Evolutionary conservation across 2,888 invertebrate species (phyloP).

Genomic region (Phyllotreta striolata): DNA sequence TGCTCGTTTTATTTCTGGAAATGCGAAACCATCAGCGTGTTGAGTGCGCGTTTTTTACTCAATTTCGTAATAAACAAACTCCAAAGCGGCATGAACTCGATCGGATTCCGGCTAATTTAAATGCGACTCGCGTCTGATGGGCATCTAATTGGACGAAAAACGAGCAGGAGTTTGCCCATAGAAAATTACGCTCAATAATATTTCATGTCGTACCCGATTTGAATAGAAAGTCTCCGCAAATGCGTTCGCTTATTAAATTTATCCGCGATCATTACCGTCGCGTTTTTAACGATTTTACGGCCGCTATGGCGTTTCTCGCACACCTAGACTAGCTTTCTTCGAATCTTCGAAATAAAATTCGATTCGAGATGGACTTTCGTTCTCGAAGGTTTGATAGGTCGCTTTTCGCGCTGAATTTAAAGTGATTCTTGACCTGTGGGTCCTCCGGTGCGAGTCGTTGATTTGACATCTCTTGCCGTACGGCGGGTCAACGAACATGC

Average conservation of each 20-base stretch:
- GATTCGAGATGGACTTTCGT: no score
- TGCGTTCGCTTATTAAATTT: slow-evolving; percentile 27
- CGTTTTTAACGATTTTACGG: slow-evolving; percentile 6
- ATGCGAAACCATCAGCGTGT: no score
- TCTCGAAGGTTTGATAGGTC: no score
- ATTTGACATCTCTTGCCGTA: no score
- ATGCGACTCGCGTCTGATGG: neutral
- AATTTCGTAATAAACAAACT: neutral
- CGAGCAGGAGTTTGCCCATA: slow-evolving; percentile 11
- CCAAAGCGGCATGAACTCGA: neutral
- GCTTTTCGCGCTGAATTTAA: no score
- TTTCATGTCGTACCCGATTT: slow-evolving; percentile 28
- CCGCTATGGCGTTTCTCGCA: no score
- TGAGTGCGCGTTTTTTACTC: neutral
- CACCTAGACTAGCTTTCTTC: no score
- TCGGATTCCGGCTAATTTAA: neutral
- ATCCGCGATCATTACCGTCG: slow-evolving; percentile 26
- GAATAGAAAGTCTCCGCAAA: slow-evolving; percentile 27
- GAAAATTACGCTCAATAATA: slow-evolving; percentile 22
- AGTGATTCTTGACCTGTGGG: no score
- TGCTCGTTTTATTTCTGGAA: neutral
- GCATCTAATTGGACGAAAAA: slow-evolving; percentile 25
- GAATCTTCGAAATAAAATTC: no score
- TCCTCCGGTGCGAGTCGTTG: no score
- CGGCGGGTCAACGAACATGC: no score